These are phyloP conservation scores for Poeciliopsis prolifica DNA, from an alignment of 2,113 vertebrate genomes.

Conservation along the genomic window DNA sequence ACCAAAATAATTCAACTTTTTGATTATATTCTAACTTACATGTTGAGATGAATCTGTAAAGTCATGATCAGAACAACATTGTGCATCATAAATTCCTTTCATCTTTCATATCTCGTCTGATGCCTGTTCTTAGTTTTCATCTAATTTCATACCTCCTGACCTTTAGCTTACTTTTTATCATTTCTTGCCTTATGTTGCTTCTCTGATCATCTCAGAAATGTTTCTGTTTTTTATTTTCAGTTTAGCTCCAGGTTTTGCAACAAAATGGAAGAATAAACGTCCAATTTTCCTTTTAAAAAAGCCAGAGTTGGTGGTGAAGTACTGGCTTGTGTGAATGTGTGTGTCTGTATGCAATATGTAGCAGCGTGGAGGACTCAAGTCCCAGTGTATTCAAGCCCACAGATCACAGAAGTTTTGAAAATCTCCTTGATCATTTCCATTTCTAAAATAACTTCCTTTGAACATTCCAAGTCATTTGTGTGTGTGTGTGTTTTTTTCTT, in stretches of 20 bases:
- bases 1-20: no score
- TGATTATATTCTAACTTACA: no score
- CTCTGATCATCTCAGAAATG: constrained; percentile 1
- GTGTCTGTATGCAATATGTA: constrained; percentile 19
- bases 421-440: constrained; percentile 65
- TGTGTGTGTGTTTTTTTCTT: constrained; percentile 46
- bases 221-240: not conserved
- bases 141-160: no score
- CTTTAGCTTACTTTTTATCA: not conserved
- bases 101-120: not conserved
- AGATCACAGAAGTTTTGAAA: constrained; percentile 66
- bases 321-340: constrained; percentile 4
- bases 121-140: not conserved
- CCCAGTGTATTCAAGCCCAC: constrained; percentile 49
- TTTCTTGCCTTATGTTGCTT: not conserved
- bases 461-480: constrained; percentile 73
- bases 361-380: constrained; percentile 50
- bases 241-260: constrained; percentile 28
- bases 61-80: not conserved
- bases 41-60: not conserved
- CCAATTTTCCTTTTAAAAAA: constrained; percentile 44
- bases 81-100: not conserved
- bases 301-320: constrained; percentile 45
- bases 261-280: constrained; percentile 16
- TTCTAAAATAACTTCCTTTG: constrained; percentile 71